Base-by-base conservation (phyloP, 2,888 invertebrate species). In the Acheta domesticus region DNA sequence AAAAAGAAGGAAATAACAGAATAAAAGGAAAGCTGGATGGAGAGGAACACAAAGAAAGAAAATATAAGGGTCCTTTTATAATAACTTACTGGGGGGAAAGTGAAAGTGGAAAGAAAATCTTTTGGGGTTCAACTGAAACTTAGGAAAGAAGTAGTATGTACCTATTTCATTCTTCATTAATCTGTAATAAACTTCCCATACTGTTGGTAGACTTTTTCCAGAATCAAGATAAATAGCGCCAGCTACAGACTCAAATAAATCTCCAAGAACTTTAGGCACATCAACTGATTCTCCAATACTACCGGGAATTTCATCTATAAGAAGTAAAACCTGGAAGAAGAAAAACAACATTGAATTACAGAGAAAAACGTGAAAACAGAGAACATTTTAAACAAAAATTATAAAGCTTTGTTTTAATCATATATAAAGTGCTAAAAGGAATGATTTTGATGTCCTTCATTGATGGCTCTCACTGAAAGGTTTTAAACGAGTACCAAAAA, bases 191-290 rank as follows among this genome's bases (percentile, higher is more conserved):
- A 98, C 92, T 49, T 88, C 87, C 98, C 95, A 98, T n/a, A 94
- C 93, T 0, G 85, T 86, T 12, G 89, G 84, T n/a, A 96, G 85
- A 85, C 92, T 88, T 84, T 94, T 93, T 48, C 91, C 92, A 84
- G 91, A 91, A 87, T 98, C 98, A 76, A 98, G 87, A 86, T 91
- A 97, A n/a, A 97, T 91, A 0, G 98, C 98, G 1, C 96, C 98
- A 36, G 94, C 92, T 0, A 97, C 84, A 0, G 98, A 94, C 87
- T 99, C 99, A 86, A 98, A 95, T 74, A 99, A 88, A 87, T 99
- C 99, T 16, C 98, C 98, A 49, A 99, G 89, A 0, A 93, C 93
- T 88, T 96, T 93, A 0, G 97, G 97, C 1, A 98, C 96, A 87
- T 98, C 96, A 3, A 97, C 90, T 83, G 94, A 93, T 84, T 94